These are phyloP conservation scores for Metalampra italica DNA, from an alignment of 2,888 invertebrate species.

Conservation along the genomic window DNA sequence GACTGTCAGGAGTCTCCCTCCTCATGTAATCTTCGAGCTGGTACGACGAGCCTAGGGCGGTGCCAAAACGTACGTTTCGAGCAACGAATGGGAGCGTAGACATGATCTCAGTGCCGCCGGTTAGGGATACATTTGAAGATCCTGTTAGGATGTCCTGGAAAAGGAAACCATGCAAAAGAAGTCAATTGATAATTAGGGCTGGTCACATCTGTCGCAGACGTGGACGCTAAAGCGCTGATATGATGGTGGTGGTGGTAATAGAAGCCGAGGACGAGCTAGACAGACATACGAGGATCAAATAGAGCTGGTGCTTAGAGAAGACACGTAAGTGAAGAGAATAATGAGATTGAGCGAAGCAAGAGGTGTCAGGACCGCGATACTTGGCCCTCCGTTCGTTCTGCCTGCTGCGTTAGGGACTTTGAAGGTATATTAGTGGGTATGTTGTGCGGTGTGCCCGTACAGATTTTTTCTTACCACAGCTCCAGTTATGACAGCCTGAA, in stretches of 20 bases:
- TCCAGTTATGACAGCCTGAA: constrained; percentile 93
- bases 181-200: too few relatives aligned
- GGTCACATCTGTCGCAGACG: neutral
- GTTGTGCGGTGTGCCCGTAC: too few relatives aligned
- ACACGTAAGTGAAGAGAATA: too few relatives aligned
- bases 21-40: constrained; percentile 85
- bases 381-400: too few relatives aligned
- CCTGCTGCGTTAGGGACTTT: too few relatives aligned
- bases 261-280: too few relatives aligned
- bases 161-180: neutral
- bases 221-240: too few relatives aligned
- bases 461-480: constrained; percentile 90
- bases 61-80: constrained; percentile 92
- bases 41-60: constrained; percentile 85
- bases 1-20: constrained; percentile 81
- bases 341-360: too few relatives aligned
- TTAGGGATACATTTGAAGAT: constrained; percentile 88
- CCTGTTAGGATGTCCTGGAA: constrained; percentile 90
- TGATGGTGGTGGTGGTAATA: neutral
- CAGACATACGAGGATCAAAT: too few relatives aligned
- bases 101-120: constrained; percentile 97
- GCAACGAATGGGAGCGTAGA: constrained; percentile 91
- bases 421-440: too few relatives aligned
- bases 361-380: too few relatives aligned
- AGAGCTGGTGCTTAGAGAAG: too few relatives aligned